Base-by-base conservation (phyloP, 2,113 vertebrate genomes). In the Brevimyrus niger region DNA sequence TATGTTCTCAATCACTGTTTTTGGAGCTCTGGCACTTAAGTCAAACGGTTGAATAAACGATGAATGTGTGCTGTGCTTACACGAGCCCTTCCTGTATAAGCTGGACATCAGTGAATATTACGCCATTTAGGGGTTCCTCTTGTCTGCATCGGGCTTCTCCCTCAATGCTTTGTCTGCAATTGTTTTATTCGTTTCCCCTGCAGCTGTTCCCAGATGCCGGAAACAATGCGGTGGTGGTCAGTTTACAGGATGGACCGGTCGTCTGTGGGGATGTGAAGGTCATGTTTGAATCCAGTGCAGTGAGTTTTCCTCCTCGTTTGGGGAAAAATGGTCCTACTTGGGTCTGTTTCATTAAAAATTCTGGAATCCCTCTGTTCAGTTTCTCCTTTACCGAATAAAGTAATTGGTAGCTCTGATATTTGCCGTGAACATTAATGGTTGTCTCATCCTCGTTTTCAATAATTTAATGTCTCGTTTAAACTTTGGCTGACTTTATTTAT, bases 191-290 rank as follows among this genome's bases (percentile, higher is more conserved):
- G 9, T 35, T 85, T 85, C 61, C 46, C 47, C 86, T 50, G 13
- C 86, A 99, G 98, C 91, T 98, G n/a, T 97, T 97, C 93, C 96
- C 97, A 89, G 97, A 99, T 88, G 91, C 93, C 86, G 97, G 97
- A 84, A 95, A 31, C 87, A 96, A 98, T 61, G 94, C 93, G 53
- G 95, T 94, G 11, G 94, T 97, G 86, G 97, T 99, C 94, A 94
- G 95, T 86, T 93, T 98, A 27, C 92, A 95, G 91, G 91, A 94
- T 23, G 96, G 97, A 82, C 98, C 98, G 38, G 89, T 95, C 46
- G 92, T 99, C 53, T 94, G 94, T 23, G 96, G 97, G 0, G 98
- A 99, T 58, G 96, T 99, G 19, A 99, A 99, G 94, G 92, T 99
- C 93, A 95, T 96, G 94, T 99, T 99, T 95, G 96, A 98, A 53